Percentiles rank a stretch among this genome's conserved stretches.
phyloP scores from a whole-genome alignment of 1,140 invertebrate species.

The Ceratina japonica region DNA sequence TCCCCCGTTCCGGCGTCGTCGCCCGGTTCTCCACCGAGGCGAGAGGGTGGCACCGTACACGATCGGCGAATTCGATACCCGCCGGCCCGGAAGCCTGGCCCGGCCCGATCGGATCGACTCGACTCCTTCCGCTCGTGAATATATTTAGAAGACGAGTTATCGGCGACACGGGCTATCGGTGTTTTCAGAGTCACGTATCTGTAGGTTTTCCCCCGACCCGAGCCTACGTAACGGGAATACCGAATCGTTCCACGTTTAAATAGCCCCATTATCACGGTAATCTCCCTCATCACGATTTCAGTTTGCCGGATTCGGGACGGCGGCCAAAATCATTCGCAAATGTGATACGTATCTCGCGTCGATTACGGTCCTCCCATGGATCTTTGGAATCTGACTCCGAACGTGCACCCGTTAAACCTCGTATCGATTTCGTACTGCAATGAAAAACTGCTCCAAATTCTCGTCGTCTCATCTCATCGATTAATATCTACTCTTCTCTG shows the following conservation, averaged over 20 bases:
- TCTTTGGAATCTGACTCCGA: too few relatives aligned
- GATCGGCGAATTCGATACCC: slow-evolving; percentile 20
- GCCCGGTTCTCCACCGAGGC: not conserved
- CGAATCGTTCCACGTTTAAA: not conserved
- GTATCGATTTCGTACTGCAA: too few relatives aligned
- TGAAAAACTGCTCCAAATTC: too few relatives aligned
- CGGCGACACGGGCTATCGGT: not conserved
- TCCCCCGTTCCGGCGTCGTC: not conserved
- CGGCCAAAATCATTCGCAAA: too few relatives aligned
- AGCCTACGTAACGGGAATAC: not conserved
- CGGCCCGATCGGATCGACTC: too few relatives aligned
- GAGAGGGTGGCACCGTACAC: not conserved
- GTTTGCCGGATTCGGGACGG: not conserved
- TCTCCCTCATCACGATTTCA: not conserved
- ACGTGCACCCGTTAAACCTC: too few relatives aligned
- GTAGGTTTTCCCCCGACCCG: not conserved
- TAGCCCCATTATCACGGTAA: not conserved
- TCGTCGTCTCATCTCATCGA: too few relatives aligned
- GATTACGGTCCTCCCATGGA: too few relatives aligned
- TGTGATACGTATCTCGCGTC: too few relatives aligned
- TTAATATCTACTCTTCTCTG: too few relatives aligned
- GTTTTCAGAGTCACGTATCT: not conserved
- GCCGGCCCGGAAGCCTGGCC: not conserved
- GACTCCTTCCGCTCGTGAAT: not conserved
- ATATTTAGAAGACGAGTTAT: slow-evolving; percentile 6